phyloP scores from a whole-genome alignment of 2,113 vertebrate genomes.

The Triplophysa rosa region DNA sequence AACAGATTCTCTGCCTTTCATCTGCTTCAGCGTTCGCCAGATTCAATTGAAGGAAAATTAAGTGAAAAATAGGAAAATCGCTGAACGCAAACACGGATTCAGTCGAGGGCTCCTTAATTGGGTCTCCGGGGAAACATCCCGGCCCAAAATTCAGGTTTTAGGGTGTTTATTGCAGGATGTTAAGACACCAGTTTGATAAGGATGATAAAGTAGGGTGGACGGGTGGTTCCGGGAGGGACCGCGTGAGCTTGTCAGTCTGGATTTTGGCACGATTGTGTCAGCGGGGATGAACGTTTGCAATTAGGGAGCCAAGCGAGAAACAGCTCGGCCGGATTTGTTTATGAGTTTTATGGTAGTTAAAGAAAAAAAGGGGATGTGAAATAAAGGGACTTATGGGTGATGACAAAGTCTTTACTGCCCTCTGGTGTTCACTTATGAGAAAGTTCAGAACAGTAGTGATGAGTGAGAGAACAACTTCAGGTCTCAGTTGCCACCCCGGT shows the following conservation, averaged over 20 bases:
- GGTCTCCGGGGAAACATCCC: slow-evolving; percentile 36
- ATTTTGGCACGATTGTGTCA: slow-evolving; percentile 37
- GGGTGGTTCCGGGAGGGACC: neutral
- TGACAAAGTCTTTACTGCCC: slow-evolving; percentile 21
- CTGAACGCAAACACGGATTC: slow-evolving; percentile 39
- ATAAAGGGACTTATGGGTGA: neutral
- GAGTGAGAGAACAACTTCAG: neutral
- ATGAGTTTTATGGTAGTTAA: neutral
- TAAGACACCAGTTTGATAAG: slow-evolving; percentile 13
- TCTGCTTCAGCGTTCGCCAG: slow-evolving; percentile 25
- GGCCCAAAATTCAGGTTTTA: slow-evolving; percentile 6
- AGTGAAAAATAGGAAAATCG: slow-evolving; percentile 20
- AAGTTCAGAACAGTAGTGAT: neutral
- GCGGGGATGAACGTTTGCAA: slow-evolving; percentile 21
- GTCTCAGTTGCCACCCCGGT: slow-evolving; percentile 75
- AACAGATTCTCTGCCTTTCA: slow-evolving; percentile 39
- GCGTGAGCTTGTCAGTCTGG: slow-evolving; percentile 18
- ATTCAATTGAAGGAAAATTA: slow-evolving; percentile 19
- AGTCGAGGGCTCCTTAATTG: slow-evolving; percentile 42
- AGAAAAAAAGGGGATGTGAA: neutral
- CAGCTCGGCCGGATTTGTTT: neutral
- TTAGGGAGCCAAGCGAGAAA: neutral
- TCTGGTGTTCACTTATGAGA: slow-evolving; percentile 10
- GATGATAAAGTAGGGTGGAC: neutral
- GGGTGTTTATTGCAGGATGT: slow-evolving; percentile 17